A percentile compares a stretch with the other conserved stretches of the same genome.
These are phyloP conservation scores for Hemiscyllium ocellatum DNA, from an alignment of 2,113 vertebrate species.

Conservation along the genomic window DNA sequence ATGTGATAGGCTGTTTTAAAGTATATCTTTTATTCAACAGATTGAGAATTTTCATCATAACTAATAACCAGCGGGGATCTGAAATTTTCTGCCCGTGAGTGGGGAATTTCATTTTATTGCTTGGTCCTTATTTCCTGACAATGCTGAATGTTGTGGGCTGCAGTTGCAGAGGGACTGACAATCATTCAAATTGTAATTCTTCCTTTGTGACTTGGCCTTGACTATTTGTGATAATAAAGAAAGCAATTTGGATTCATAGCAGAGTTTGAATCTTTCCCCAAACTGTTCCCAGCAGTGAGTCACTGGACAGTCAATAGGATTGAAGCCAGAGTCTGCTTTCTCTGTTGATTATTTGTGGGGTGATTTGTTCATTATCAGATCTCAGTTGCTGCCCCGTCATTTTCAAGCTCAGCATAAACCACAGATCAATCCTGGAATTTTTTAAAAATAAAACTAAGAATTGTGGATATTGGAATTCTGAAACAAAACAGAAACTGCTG, in stretches of 20 bases:
- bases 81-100: neutral
- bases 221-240: neutral
- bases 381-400: neutral
- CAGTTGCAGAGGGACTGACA: neutral
- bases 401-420: neutral
- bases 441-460: no score
- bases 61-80: neutral
- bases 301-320: neutral
- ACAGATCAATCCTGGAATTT: neutral
- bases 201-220: neutral
- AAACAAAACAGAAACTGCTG: no score
- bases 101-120: neutral
- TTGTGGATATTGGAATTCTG: no score
- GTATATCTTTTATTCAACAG: neutral
- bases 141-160: neutral
- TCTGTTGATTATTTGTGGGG: neutral
- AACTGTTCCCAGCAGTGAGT: neutral
- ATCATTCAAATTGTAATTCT: neutral
- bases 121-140: neutral
- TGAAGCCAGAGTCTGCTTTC: neutral
- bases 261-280: neutral
- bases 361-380: neutral
- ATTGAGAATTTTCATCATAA: neutral
- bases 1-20: neutral
- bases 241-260: neutral